These are phyloP conservation scores for Hexactinellida sp. DNA, from an alignment of 37 sponge, comb jelly and placozoan species.

Conservation along the genomic window DNA sequence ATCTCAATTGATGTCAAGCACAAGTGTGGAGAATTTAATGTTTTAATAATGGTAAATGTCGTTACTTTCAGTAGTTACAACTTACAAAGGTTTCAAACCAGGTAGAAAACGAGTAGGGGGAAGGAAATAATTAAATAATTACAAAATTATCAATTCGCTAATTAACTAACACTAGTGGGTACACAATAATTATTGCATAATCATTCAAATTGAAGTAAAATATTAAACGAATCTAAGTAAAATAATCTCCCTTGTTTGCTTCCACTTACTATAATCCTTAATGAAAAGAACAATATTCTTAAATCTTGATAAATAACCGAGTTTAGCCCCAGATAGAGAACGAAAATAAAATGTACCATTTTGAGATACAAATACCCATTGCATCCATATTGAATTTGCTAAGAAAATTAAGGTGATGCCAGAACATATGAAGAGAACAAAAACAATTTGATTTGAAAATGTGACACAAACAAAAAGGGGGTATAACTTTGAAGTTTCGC, in stretches of 20 bases:
- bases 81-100: too few species aligned
- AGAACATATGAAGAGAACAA: background rate
- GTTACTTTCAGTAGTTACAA: too few species aligned
- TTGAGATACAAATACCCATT: constrained; percentile 11
- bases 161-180: too few species aligned
- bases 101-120: too few species aligned
- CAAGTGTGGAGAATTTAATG: too few species aligned
- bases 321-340: background rate
- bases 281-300: background rate
- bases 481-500: background rate
- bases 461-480: background rate
- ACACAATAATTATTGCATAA: too few species aligned
- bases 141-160: too few species aligned
- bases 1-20: too few species aligned
- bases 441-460: background rate
- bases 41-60: too few species aligned
- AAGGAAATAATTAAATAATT: too few species aligned
- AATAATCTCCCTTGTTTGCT: background rate
- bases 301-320: background rate
- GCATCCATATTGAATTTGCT: background rate
- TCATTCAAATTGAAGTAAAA: too few species aligned
- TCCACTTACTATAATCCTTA: background rate
- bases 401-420: background rate
- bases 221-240: too few species aligned
- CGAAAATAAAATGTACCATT: background rate